Evolutionary conservation across 2,113 vertebrate species (phyloP).

Genomic region (Phodopus roborovskii): DNA sequence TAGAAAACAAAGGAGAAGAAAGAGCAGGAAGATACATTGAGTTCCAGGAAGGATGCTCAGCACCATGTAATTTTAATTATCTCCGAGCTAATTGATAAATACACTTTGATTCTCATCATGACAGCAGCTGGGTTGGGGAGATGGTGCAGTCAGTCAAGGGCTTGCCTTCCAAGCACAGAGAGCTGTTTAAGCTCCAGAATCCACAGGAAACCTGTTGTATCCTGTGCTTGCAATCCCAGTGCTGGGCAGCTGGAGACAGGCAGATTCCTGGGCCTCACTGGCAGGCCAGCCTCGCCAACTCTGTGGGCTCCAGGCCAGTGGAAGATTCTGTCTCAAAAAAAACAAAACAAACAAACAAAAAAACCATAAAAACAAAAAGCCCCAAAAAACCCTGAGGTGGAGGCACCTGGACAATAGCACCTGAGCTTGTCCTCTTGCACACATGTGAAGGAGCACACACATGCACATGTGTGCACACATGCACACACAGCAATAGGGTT

Average conservation of each 20-base stretch:
- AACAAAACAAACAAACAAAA: too few relatives aligned
- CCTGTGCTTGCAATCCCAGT: neutral
- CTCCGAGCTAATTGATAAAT: neutral
- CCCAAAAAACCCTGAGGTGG: neutral
- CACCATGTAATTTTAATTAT: neutral
- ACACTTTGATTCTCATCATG: slow-evolving; percentile 6
- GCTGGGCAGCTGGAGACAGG: neutral
- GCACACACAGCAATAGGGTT: neutral
- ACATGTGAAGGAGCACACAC: too few relatives aligned
- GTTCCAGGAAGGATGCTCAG: neutral
- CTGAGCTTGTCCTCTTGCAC: neutral
- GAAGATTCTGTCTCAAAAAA: neutral
- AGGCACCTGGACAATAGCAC: neutral
- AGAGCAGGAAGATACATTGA: neutral
- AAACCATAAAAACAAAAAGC: too few relatives aligned
- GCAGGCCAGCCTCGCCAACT: neutral
- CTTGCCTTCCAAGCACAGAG: neutral
- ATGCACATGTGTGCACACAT: neutral
- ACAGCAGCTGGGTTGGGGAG: neutral
- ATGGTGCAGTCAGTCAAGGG: neutral
- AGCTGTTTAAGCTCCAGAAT: neutral
- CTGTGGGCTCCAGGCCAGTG: neutral
- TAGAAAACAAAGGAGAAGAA: neutral
- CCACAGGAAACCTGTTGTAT: neutral
- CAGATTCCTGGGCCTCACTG: neutral